These are phyloP conservation scores for Acanthoscelides obtectus DNA, from an alignment of 2,888 invertebrate species.

Conservation along the genomic window DNA sequence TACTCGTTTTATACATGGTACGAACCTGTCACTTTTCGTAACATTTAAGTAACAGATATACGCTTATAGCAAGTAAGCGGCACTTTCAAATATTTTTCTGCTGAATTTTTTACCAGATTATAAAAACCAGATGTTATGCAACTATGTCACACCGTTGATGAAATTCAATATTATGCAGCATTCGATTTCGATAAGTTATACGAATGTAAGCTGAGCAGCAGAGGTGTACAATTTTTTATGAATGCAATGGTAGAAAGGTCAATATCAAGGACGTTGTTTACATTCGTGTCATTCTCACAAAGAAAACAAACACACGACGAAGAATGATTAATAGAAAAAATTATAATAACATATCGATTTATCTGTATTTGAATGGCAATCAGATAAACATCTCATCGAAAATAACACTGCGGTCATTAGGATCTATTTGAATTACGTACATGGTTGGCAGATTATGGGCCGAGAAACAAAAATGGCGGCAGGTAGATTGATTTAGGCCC, in stretches of 20 bases:
- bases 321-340: not conserved
- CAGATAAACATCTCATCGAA: not conserved
- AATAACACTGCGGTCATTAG: not conserved
- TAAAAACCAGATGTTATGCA: not conserved
- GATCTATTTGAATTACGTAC: not conserved
- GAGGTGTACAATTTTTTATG: not conserved
- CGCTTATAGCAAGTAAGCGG: not conserved
- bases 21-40: not conserved
- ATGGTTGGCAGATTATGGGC: not conserved
- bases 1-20: not conserved
- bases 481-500: not conserved
- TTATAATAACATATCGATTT: not conserved
- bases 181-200: not conserved
- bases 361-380: not conserved
- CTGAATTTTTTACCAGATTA: not conserved
- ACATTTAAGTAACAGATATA: not conserved
- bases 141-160: not conserved
- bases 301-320: not conserved
- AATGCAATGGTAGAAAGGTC: not conserved
- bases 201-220: not conserved
- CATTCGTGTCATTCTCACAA: not conserved
- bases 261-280: not conserved
- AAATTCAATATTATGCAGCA: not conserved
- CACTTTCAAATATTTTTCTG: not conserved
- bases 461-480: too few species aligned